Evolutionary conservation across 2,888 invertebrate species (phyloP), one percentile per base, ranked within the genome.

Genomic region (Griposia aprilina): DNA sequence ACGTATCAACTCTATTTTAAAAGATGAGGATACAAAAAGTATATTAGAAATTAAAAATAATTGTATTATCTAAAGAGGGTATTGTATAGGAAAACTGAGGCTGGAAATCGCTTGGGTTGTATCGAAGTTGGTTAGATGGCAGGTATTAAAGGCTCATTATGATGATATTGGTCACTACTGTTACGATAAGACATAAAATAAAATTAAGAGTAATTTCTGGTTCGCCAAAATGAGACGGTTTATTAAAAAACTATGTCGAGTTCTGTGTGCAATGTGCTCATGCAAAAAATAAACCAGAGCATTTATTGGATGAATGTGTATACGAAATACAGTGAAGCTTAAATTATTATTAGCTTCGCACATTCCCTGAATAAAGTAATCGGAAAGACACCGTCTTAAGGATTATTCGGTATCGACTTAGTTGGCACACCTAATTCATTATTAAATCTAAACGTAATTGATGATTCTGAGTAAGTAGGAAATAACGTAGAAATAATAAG

Each of bases 161-260:
- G 81, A 78, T 17, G 70, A 71, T 2, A 65, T 74, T 0, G 81
- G 81, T 23, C 81, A 81, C 41, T 78, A 65, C 41, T 59, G 57
- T 23, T 63, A 75, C 23, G 81, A 81, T 20, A 78, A 81, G 52
- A 81, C 81, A 2, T 57, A 26, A 4, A 41, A 73, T 10, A 63
- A 41, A 26, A 73, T 65, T 17, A 73, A 65, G 36, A 41, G 10
- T 26, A 26, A 20, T 11, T 74, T 55, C 23, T 70, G 70, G 70
- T 70, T 70, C 10, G 20, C 59, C 10, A 70, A 70, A 70, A 70
- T 70, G 60, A 26, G 70, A 11, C 17, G 48, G 45, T 70, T 70
- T 45, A 20, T 41, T 59, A 59, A 11, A 11, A 41, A 57, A 52
- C 17, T 52, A 52, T 52, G 52, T 52, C 52, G 55, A 55, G 23